phyloP scores from a whole-genome alignment of 2,113 vertebrate genomes.

The Prinia subflava region DNA sequence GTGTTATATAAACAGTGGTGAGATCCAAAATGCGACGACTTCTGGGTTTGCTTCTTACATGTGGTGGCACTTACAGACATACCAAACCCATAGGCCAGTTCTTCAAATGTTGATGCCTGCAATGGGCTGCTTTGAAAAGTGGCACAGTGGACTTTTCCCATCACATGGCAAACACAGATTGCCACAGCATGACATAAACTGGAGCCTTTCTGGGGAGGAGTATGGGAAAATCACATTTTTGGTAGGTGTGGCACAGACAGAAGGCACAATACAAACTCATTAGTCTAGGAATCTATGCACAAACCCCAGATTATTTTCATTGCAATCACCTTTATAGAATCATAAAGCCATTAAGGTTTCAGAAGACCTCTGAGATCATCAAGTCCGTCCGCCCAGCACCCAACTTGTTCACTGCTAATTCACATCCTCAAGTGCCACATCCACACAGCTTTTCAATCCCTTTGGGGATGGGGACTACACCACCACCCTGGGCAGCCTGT shows the following conservation, averaged over 20 bases:
- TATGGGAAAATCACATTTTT: not conserved
- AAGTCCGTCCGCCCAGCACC: not conserved
- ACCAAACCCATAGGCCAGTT: not conserved
- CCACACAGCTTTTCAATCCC: not conserved
- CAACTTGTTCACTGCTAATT: not conserved
- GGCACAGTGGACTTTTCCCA: not conserved
- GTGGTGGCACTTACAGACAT: not conserved
- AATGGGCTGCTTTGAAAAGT: not conserved
- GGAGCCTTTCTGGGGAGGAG: not conserved
- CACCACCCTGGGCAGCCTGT: not conserved
- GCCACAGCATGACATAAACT: not conserved
- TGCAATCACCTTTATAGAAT: fast-evolving
- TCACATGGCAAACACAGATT: not conserved
- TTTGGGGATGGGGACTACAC: no score
- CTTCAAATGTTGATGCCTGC: not conserved
- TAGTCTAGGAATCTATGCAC: not conserved
- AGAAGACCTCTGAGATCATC: not conserved
- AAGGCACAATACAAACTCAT: not conserved
- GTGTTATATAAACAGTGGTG: conserved; percentile 20
- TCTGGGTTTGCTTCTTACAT: not conserved
- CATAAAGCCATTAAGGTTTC: not conserved
- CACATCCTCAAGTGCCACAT: not conserved
- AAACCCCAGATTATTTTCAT: not conserved
- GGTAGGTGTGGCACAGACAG: not conserved
- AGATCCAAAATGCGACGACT: not conserved